A percentile compares a stretch with the other conserved stretches of the same genome.
Conservation (phyloP, 2,113 vertebrate genomes). For the Meriones unguiculatus region DNA sequence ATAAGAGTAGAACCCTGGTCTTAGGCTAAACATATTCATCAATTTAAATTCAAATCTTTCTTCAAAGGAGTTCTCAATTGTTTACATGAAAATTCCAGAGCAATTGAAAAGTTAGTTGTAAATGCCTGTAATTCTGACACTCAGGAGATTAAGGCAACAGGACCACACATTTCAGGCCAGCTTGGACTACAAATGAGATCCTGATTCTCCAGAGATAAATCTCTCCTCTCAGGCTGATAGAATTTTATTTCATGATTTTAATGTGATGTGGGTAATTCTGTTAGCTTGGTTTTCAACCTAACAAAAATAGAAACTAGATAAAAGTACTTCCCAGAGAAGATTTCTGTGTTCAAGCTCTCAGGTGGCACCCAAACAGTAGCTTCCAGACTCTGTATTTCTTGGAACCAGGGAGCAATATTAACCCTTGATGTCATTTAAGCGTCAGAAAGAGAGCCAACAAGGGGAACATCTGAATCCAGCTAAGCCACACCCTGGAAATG, state of each 20-base stretch:
- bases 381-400: conserved; percentile 52
- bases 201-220: neutral
- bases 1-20: conserved; percentile 36
- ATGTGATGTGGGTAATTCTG: neutral
- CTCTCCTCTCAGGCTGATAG: neutral
- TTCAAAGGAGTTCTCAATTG: conserved; percentile 68
- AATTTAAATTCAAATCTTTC: conserved; percentile 81
- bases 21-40: neutral
- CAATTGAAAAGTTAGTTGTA: neutral
- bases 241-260: conserved; percentile 3
- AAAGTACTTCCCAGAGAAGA: neutral
- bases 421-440: conserved; percentile 57
- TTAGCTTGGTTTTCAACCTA: conserved; percentile 15
- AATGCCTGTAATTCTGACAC: neutral
- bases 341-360: neutral
- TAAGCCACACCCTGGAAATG: neutral
- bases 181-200: neutral
- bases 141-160: neutral
- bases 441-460: conserved; percentile 62
- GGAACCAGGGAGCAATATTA: conserved; percentile 9
- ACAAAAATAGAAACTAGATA: neutral
- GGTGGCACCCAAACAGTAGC: neutral
- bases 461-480: conserved; percentile 45
- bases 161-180: neutral
- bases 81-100: conserved; percentile 78